phyloP scores from a whole-genome alignment of 2,888 invertebrate species.

The Stegophylla sp. region DNA sequence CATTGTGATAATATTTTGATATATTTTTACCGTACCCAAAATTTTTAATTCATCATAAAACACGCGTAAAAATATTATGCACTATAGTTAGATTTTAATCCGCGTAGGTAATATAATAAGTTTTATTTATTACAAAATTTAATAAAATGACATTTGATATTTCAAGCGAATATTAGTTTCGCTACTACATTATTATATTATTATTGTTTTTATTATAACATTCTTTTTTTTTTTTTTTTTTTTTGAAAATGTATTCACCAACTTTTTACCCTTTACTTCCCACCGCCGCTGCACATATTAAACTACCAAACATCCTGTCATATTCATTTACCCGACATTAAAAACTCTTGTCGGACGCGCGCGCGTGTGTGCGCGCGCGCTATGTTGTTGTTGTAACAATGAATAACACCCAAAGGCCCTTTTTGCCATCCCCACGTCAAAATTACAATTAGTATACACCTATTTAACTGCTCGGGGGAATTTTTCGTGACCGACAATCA shows the following conservation, averaged over 20 bases:
- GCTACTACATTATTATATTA: too few species aligned
- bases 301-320: slow-evolving; percentile 13
- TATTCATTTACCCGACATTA: slow-evolving; percentile 29
- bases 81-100: too few species aligned
- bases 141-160: too few species aligned
- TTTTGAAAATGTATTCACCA: background rate
- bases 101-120: too few species aligned
- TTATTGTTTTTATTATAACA: too few species aligned
- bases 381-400: slow-evolving; percentile 34
- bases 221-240: background rate
- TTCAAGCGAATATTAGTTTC: too few species aligned
- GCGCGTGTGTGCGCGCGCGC: too few species aligned
- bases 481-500: slow-evolving; percentile 12
- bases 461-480: background rate
- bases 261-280: background rate
- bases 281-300: background rate
- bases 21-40: too few species aligned
- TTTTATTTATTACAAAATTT: too few species aligned
- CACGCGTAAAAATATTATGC: too few species aligned
- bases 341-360: slow-evolving; percentile 18
- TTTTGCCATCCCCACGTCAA: slow-evolving; percentile 5
- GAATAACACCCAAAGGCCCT: slow-evolving; percentile 9
- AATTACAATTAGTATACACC: slow-evolving; percentile 12
- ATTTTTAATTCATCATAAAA: too few species aligned
- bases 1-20: too few species aligned